A percentile compares a stretch with the other conserved stretches of the same genome.
phyloP scores from a whole-genome alignment of 2,797 vertebrate species.

The Mionectes olivaceus region DNA sequence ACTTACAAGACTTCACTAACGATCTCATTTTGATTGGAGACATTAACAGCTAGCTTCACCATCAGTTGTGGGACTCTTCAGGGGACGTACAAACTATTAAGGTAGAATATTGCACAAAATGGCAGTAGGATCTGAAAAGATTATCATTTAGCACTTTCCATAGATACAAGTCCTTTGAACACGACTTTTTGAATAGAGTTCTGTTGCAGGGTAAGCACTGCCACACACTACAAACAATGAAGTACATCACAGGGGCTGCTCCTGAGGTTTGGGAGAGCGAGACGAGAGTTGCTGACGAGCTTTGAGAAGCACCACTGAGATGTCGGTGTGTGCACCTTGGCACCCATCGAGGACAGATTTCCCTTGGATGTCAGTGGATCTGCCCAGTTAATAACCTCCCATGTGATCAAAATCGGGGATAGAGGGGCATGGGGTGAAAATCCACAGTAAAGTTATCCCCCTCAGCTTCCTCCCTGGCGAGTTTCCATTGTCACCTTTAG shows the following conservation, averaged over 20 bases:
- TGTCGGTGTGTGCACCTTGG: fast-evolving
- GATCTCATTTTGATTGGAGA: not conserved
- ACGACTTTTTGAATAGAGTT: not conserved
- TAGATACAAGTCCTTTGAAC: not conserved
- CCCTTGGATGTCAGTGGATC: not conserved
- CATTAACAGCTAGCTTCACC: not conserved
- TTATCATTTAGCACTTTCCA: not conserved
- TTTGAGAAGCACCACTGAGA: not conserved
- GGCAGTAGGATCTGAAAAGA: not conserved
- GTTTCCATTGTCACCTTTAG: not conserved
- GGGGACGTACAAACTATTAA: not conserved
- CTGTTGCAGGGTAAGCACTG: not conserved
- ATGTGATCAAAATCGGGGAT: not conserved
- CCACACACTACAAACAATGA: not conserved
- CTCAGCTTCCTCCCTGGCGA: not conserved
- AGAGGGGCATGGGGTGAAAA: fast-evolving
- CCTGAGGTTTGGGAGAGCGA: not conserved
- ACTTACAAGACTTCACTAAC: not conserved
- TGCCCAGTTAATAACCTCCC: not conserved
- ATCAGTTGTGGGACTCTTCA: not conserved
- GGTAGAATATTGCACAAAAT: not conserved
- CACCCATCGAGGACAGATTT: not conserved
- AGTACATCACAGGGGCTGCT: not conserved
- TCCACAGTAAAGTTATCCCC: not conserved
- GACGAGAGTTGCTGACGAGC: not conserved